Evolutionary conservation across 92 coral and sea anemone species (phyloP), one percentile per base, ranked within the genome.

Genomic region (Siderastrea siderea): DNA sequence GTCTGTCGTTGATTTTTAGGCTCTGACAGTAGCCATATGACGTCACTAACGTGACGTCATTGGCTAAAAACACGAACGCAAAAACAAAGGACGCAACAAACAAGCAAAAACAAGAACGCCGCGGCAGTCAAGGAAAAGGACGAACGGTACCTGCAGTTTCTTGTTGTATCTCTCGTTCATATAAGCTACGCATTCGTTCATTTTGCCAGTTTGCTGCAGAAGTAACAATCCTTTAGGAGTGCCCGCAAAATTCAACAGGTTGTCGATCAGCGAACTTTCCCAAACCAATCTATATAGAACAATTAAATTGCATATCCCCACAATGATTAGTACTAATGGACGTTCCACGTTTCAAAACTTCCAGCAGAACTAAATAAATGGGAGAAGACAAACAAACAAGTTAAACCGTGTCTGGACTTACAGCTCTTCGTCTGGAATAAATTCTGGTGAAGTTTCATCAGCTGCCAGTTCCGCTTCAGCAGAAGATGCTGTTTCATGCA

Each of bases 161-260:
- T 95, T 95, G 80, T 91, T 93, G 87, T 94, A 98, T 92, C 99
- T 87, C 71, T 98, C 96, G 79, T 98, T 94, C 99, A 98, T 94
- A 64, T 92, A 98, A 19, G 99, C 98, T 17, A 98, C 98, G 26
- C 98, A 96, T 80, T 98, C 97, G 68, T 93, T 95, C 93, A 98
- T 95, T 87, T 90, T 96, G 48, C 99, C 99, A 3, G 99, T 95
- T 65, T 94, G 99, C 49, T 98, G 99, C 15, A 98, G 85, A 68
- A 98, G 88, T 10, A 95, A 89, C 51, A 98, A 69, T 58, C 99
- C 99, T 84, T 98, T 98, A 0, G 99, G 99, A 1, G 99, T 98
- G 49, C 98, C 99, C 65, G 99, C 99, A 74, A 98, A 98, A 90
- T 98, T 98, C 64, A 98, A 88, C 54, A 98, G 95, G 81, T 98